Evolutionary conservation across 2,888 invertebrate species (phyloP).

Genomic region (Scelioninae gen. 2): DNA sequence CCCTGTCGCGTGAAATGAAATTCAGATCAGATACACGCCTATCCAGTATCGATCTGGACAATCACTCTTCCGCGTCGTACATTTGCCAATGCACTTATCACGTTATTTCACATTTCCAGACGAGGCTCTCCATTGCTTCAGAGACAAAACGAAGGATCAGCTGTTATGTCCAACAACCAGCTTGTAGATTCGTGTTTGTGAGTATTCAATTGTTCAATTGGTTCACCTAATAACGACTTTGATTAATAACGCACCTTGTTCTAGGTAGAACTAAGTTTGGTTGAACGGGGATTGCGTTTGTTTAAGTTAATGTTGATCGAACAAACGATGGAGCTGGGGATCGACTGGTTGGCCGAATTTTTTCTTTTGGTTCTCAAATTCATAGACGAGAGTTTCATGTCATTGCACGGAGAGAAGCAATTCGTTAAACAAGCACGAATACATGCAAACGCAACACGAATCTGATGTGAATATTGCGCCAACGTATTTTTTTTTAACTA

Average conservation of each 20-base stretch:
- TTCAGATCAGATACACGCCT: slow-evolving; percentile 28
- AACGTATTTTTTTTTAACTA: too few relatives aligned
- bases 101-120: slow-evolving; percentile 64
- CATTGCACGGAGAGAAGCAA: too few relatives aligned
- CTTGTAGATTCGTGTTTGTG: slow-evolving; percentile 81
- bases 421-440: too few relatives aligned
- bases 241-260: neutral
- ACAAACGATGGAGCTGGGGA: too few relatives aligned
- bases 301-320: too few relatives aligned
- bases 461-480: too few relatives aligned
- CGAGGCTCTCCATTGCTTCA: slow-evolving; percentile 64
- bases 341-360: too few relatives aligned
- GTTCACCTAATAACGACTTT: neutral
- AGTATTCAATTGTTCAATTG: slow-evolving; percentile 70
- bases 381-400: too few relatives aligned
- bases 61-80: neutral
- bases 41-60: slow-evolving; percentile 18
- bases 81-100: neutral
- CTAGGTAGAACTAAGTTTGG: slow-evolving; percentile 8
- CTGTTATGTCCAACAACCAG: slow-evolving; percentile 80
- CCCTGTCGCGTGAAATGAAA: slow-evolving; percentile 33
- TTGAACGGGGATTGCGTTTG: too few relatives aligned
- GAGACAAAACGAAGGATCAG: slow-evolving; percentile 66
- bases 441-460: too few relatives aligned
- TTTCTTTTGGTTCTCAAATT: too few relatives aligned